Evolutionary conservation across 2,113 vertebrate genomes (phyloP).

Genomic region (Egretta garzetta): DNA sequence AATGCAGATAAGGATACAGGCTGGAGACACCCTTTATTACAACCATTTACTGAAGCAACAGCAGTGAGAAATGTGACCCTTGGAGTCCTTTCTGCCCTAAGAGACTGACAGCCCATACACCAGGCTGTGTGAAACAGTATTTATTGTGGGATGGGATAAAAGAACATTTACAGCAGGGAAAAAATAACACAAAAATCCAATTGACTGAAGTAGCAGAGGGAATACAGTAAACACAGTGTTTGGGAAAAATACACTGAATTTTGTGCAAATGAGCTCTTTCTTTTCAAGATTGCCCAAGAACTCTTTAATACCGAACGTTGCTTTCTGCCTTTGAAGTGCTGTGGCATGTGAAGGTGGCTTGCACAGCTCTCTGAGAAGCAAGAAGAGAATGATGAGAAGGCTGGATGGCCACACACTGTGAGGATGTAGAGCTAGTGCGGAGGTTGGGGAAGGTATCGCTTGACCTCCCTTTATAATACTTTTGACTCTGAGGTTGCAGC

Average conservation of each 20-base stretch:
- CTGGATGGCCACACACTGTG: rapidly evolving
- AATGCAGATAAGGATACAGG: neutral
- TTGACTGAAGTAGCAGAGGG: neutral
- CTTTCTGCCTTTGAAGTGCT: neutral
- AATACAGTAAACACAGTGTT: neutral
- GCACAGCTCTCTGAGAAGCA: neutral
- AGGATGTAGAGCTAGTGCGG: rapidly evolving
- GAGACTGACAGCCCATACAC: neutral
- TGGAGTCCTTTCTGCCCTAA: neutral
- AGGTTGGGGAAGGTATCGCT: neutral
- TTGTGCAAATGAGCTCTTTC: neutral
- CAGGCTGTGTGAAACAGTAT: neutral
- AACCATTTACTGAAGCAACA: neutral
- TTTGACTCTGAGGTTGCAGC: conserved; percentile 2
- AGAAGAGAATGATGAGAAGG: neutral
- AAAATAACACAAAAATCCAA: neutral
- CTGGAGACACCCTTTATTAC: neutral
- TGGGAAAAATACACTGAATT: neutral
- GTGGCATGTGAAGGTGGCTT: neutral
- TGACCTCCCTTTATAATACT: neutral
- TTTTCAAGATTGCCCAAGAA: neutral
- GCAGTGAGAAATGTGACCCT: neutral
- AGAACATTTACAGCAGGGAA: neutral
- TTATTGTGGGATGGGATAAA: neutral
- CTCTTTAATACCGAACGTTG: neutral